phyloP scores from a whole-genome alignment of 2,113 vertebrate species.

The Tenebrosternarchus preto region DNA sequence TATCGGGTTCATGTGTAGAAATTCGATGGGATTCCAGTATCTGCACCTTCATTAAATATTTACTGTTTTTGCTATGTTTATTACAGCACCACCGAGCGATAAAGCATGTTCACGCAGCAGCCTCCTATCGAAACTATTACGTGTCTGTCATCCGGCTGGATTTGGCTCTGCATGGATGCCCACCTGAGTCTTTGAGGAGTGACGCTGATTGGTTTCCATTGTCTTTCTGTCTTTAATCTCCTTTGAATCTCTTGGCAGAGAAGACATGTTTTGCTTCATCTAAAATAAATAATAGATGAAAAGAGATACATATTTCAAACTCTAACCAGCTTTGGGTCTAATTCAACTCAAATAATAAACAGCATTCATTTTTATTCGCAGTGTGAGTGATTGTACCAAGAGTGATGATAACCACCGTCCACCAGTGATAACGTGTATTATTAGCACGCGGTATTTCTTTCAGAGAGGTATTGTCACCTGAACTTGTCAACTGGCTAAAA shows the following conservation, averaged over 20 bases:
- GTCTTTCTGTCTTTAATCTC: constrained; percentile 31
- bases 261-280: constrained; percentile 15
- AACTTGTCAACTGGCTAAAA: constrained; percentile 45
- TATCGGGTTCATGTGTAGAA: constrained; percentile 50
- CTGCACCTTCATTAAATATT: constrained; percentile 58
- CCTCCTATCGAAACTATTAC: constrained; percentile 30
- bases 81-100: constrained; percentile 34
- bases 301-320: neutral
- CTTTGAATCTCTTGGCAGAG: constrained; percentile 7
- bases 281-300: constrained; percentile 37
- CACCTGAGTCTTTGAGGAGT: constrained; percentile 19
- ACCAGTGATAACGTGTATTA: constrained; percentile 30
- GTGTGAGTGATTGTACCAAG: constrained; percentile 13
- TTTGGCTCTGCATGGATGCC: neutral
- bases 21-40: constrained; percentile 52
- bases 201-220: constrained; percentile 34
- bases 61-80: constrained; percentile 53
- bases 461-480: constrained; percentile 41
- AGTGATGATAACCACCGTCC: constrained; percentile 9
- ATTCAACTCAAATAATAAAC: constrained; percentile 38
- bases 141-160: constrained; percentile 18
- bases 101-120: constrained; percentile 40
- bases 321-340: constrained; percentile 5
- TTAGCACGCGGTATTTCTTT: constrained; percentile 40
- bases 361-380: constrained; percentile 26